Base-by-base conservation (phyloP, 2,888 invertebrate species). In the Tyria jacobaeae region DNA sequence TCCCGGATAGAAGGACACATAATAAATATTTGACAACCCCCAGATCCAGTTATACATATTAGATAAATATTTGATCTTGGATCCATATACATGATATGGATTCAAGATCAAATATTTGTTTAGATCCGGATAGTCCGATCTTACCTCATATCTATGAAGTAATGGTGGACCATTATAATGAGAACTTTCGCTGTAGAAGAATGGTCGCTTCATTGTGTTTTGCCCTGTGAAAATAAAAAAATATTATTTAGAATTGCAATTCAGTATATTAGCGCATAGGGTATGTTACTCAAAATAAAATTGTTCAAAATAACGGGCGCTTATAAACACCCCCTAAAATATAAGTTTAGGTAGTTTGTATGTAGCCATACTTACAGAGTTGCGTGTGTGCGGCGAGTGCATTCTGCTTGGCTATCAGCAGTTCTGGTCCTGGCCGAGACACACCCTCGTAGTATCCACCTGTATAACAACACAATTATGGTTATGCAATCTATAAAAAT, bases 331-430 rank as follows among this genome's bases (percentile, higher is more conserved):
- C n/a, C n/a, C n/a, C n/a, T n/a, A n/a, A n/a, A n/a, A n/a, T n/a
- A n/a, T n/a, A n/a, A n/a, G n/a, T n/a, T n/a, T n/a, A n/a, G n/a
- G n/a, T n/a, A n/a, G n/a, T n/a, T n/a, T n/a, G n/a, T n/a, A n/a
- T n/a, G n/a, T 15, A 14, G 1, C 3, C 1, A 10, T 64, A 89
- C 91, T 87, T 62, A 94, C 94, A 94, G 57, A 93, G 78, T 65
- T 93, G 92, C 72, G 91, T 88, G 76, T 93, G 93, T 51, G 94
- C 94, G 0, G 94, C 93, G 1, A 94, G 73, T 0, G 93, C 93
- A 76, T 94, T 94, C 69, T 94, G 94, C 57, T 94, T 94, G 2
- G 94, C 93, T 60, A 92, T 94, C 2, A 94, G 83, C 58, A 91
- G 71, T 75, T 94, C 94, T 0, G 94, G 89, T 0, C 94, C 94